Evolutionary conservation across 2,797 vertebrate genomes (phyloP), one percentile per base, ranked within the genome.

Genomic region (Acipenser ruthenus): DNA sequence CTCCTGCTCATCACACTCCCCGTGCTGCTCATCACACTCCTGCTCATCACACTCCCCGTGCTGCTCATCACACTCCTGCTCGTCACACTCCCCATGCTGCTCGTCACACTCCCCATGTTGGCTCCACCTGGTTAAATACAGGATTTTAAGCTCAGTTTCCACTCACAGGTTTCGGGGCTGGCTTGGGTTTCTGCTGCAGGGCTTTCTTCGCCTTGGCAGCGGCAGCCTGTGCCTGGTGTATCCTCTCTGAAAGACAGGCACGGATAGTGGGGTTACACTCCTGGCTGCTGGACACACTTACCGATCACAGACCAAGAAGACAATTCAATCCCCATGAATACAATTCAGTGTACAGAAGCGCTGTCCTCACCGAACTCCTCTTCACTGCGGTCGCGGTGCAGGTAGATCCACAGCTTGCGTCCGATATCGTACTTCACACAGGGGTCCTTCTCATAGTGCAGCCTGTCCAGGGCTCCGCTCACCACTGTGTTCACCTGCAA

Each of bases 401-500:
- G 82, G 72, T 99, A 99, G 80, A 99, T 98, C 97, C 97, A 99
- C 49, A 99, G 81, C 77, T 99, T 99, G 61, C 94, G 92, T 2
- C 96, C 96, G 0, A 96, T 97, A 74, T 99, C 96, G 0, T 99
- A 99, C 68, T 99, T 99, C 65, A 99, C 96, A 68, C 97, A 99
- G 0, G 96, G 97, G 72, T 99, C 97, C 70, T 99, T 99, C 79
- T 99, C 97, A 11, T 98, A 99, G 74, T 99, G 97, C 3, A 99
- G 79, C 62, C 96, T 85, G 68, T 99, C 97, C 73, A 99, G 80
- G 15, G 97, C 97, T 0, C 97, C 97, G 2, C 97, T 99, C 70
- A 99, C 97, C 52, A 99, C 97, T 0, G 96, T 96, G 72, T 98
- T 99, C 68, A 99, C 95, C 97, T 99, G 72, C 2, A 66, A 11